A percentile compares a stretch with the other conserved stretches of the same genome.
These are phyloP conservation scores for Sceloporus undulatus DNA, from an alignment of 2,113 vertebrate species.

Conservation along the genomic window DNA sequence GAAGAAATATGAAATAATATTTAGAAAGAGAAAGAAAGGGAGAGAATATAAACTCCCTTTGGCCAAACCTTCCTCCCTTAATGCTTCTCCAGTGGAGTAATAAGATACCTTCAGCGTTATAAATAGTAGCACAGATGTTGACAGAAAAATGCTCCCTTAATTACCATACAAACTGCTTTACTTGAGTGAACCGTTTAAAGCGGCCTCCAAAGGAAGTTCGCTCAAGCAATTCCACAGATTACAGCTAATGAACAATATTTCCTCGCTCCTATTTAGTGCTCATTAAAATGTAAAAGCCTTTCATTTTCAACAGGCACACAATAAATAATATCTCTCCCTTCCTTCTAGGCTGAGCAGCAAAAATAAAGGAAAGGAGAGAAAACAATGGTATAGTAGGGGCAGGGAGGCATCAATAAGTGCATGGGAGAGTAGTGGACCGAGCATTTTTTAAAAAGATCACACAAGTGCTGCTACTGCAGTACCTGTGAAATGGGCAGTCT, in stretches of 20 bases:
- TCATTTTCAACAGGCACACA: conserved; percentile 85
- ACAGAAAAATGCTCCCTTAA: conserved; percentile 96
- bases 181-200: conserved; percentile 97
- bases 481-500: not conserved
- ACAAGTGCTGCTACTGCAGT: conserved; percentile 12
- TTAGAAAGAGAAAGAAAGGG: conserved; percentile 38
- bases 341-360: conserved; percentile 66
- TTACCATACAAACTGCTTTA: conserved; percentile 99
- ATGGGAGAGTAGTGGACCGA: conserved; percentile 53
- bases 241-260: conserved; percentile 93
- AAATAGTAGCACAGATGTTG: conserved; percentile 97
- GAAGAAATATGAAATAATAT: conserved; percentile 24
- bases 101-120: conserved; percentile 82
- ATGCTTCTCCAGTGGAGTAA: conserved; percentile 71
- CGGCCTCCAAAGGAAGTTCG: conserved; percentile 91
- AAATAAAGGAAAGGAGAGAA: conserved; percentile 64
- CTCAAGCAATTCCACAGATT: conserved; percentile 91
- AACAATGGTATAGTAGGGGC: not conserved
- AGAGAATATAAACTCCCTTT: conserved; percentile 47
- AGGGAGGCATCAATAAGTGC: conserved; percentile 57
- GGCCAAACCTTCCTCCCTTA: conserved; percentile 68
- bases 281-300: conserved; percentile 92
- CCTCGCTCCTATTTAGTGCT: conserved; percentile 88
- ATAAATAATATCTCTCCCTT: conserved; percentile 84
- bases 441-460: conserved; percentile 52